These are phyloP conservation scores for Siphlonurus alternatus DNA, from an alignment of 2,888 invertebrate genomes.

Conservation along the genomic window DNA sequence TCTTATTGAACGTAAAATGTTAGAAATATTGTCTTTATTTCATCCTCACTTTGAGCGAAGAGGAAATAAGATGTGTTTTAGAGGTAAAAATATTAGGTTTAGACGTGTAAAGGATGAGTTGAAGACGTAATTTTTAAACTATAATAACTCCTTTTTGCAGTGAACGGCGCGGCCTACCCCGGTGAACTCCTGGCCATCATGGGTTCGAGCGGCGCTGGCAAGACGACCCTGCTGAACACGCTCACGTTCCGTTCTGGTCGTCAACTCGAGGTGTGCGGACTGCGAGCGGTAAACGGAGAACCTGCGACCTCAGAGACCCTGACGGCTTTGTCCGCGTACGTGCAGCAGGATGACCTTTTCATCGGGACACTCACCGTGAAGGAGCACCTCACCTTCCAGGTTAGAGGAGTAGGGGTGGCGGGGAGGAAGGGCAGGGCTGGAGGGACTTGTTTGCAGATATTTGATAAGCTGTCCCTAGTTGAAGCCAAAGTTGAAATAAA, in stretches of 20 bases:
- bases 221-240: slow-evolving; percentile 83
- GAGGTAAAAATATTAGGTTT: too few species aligned
- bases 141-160: too few species aligned
- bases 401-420: slow-evolving; percentile 20
- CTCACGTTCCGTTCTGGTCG: slow-evolving; percentile 67
- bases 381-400: slow-evolving; percentile 80
- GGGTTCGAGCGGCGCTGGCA: slow-evolving; percentile 86
- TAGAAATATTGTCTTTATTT: too few species aligned
- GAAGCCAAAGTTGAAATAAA: too few species aligned
- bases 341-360: slow-evolving; percentile 88
- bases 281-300: slow-evolving; percentile 53
- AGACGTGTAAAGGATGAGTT: too few species aligned
- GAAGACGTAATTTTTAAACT: too few species aligned
- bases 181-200: slow-evolving; percentile 75
- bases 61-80: too few species aligned
- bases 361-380: slow-evolving; percentile 76
- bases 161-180: slow-evolving; percentile 66
- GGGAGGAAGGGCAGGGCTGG: neutral
- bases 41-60: too few species aligned
- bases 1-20: too few species aligned
- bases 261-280: slow-evolving; percentile 39
- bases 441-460: neutral
- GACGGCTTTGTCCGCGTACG: slow-evolving; percentile 70
- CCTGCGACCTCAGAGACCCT: slow-evolving; percentile 47
- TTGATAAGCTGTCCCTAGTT: too few species aligned